These are phyloP conservation scores for Pseudomyrmex pallidus DNA, from an alignment of 1,140 invertebrate genomes.

Conservation along the genomic window DNA sequence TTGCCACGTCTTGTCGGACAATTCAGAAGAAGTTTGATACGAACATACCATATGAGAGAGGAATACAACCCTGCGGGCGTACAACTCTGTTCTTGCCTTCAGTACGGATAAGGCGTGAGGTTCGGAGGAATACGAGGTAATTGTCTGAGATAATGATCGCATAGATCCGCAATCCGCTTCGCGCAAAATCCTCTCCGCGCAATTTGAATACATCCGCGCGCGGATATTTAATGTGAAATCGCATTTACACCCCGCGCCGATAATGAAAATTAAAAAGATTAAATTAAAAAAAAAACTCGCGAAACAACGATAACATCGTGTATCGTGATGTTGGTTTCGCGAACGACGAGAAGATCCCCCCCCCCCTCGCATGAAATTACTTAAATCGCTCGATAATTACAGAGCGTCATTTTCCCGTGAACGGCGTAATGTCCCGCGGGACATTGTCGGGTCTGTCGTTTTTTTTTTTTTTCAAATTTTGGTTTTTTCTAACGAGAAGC, in stretches of 20 bases:
- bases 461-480: background rate
- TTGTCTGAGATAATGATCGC: conserved; percentile 75
- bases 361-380: conserved; percentile 45
- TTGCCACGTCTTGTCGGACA: conserved; percentile 56
- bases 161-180: conserved; percentile 54
- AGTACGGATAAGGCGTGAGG: conserved; percentile 69
- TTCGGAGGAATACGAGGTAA: conserved; percentile 76
- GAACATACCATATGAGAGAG: conserved; percentile 47
- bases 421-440: conserved; percentile 57
- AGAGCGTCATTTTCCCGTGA: conserved; percentile 39
- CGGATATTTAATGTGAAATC: conserved; percentile 44
- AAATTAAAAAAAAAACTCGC: background rate
- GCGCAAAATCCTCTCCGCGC: background rate
- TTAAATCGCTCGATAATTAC: conserved; percentile 58
- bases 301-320: conserved; percentile 25
- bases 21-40: conserved; percentile 47
- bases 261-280: conserved; percentile 46
- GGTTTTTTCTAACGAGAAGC: conserved; percentile 54
- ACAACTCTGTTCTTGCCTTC: conserved; percentile 73
- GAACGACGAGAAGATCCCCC: conserved; percentile 31
- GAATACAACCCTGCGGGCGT: conserved; percentile 29
- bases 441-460: conserved; percentile 49
- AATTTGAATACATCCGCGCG: conserved; percentile 25
- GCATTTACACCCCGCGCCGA: conserved; percentile 45
- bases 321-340: conserved; percentile 14